Evolutionary conservation across 2,888 invertebrate species (phyloP), one percentile per base, ranked within the genome.

Genomic region (Chydorus sphaericus): DNA sequence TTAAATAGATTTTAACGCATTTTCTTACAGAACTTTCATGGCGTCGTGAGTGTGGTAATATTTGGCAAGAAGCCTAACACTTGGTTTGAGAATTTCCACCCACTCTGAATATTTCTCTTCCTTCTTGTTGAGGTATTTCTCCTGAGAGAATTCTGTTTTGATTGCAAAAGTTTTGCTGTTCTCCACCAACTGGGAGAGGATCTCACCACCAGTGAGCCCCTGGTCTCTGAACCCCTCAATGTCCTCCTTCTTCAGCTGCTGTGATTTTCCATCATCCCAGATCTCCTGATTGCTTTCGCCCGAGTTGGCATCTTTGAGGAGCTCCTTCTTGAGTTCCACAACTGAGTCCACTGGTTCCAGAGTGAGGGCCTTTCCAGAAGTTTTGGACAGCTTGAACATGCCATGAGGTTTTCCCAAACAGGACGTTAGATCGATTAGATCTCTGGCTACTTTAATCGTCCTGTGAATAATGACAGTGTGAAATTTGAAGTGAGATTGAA

Each of bases 41-140:
- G 39, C 36, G 14, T 29, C 49, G 28, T 48, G 39, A 51, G 36
- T 37, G 18, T 44, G 44, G 44, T 26, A 44, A n/a, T 31, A 29
- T 23, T 31, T 50, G 48, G 49, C 11, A 14, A 54, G 59, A 44
- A 37, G 44, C 11, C 89, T 75, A 57, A 94, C 76, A 36, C 81
- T 86, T 1, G 96, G 93, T 66, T 77, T 80, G 5, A 84, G 73
- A 50, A 96, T 77, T 62, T 82, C 82, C 16, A 92, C 73, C 65
- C 81, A 85, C 65, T 86, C 86, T 66, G 82, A 85, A 71, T 93
- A 96, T 71, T 96, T 96, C 63, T 84, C 85, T 65, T 89, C 87
- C 69, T 98, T 98, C 68, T 96, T 96, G 57, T 69, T 68, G 51
- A 77, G 64, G 64, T 75, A 77, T 69, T 96, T 96, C 63, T 89